A percentile compares a stretch with the other conserved stretches of the same genome.
Conservation (phyloP, 2,888 invertebrate genomes). For the Sisyra terminalis region DNA sequence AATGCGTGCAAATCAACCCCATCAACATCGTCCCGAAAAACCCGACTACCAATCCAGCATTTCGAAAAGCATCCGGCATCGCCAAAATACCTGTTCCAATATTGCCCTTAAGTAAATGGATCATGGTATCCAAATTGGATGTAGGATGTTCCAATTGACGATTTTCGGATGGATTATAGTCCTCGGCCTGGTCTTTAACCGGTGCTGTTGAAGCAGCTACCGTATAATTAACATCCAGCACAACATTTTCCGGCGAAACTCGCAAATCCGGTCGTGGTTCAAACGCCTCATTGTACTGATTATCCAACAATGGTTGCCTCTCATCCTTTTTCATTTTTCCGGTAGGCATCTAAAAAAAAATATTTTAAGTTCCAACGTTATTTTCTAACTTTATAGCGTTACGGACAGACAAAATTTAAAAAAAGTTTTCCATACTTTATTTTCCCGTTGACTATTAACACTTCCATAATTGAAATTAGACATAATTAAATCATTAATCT, state of each 20-base stretch:
- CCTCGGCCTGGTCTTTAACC: conserved; percentile 15
- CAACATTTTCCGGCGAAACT: conserved; percentile 13
- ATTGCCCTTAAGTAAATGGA: conserved; percentile 47
- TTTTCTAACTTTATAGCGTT: too few species aligned
- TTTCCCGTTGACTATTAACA: too few species aligned
- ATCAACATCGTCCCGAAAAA: conserved; percentile 64
- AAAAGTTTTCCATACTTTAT: too few species aligned
- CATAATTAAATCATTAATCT: too few species aligned
- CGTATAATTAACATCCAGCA: conserved; percentile 10
- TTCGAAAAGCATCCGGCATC: conserved; percentile 88
- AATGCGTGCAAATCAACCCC: conserved; percentile 81
- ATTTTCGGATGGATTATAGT: conserved; percentile 44
- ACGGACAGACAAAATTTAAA: too few species aligned
- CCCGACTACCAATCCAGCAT: conserved; percentile 77
- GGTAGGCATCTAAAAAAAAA: conserved; percentile 4
- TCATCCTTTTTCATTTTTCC: conserved; percentile 41
- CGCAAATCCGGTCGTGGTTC: conserved; percentile 10
- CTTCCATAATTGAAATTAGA: too few species aligned
- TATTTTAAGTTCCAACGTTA: too few species aligned
- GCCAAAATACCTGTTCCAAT: conserved; percentile 87
- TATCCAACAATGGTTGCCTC: conserved; percentile 47
- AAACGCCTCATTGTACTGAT: conserved; percentile 19
- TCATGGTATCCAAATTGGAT: conserved; percentile 61
- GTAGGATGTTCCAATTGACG: conserved; percentile 61
- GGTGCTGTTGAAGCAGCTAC: conserved; percentile 1